A percentile compares a stretch with the other conserved stretches of the same genome.
phyloP scores from a whole-genome alignment of 1,140 invertebrate species.

The Drosophila kikkawai region DNA sequence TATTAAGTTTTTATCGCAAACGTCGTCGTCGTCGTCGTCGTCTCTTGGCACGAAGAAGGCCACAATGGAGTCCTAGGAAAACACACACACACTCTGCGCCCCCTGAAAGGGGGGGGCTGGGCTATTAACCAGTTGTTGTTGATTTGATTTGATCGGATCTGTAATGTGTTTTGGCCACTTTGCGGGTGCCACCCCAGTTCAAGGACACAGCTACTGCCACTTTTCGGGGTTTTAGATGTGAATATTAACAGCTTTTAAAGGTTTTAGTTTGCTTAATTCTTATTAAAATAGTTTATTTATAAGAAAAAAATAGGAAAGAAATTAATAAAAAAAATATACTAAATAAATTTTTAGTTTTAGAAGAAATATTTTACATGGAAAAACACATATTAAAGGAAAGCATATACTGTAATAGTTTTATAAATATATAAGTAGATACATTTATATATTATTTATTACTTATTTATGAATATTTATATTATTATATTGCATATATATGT shows the following conservation, averaged over 20 bases:
- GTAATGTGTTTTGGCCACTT: constrained; percentile 51
- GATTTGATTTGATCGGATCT: constrained; percentile 52
- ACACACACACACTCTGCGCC: neutral
- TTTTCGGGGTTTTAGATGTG: neutral
- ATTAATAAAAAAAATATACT: too few relatives aligned
- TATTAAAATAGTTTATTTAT: neutral
- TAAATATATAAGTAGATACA: too few relatives aligned
- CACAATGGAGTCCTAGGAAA: constrained; percentile 5
- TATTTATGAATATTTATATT: too few relatives aligned
- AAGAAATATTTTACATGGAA: too few relatives aligned
- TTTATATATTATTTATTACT: too few relatives aligned
- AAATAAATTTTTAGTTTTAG: too few relatives aligned
- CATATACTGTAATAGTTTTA: too few relatives aligned
- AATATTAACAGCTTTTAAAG: neutral
- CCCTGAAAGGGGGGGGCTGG: neutral
- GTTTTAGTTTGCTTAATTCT: neutral
- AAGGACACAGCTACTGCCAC: neutral
- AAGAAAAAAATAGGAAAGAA: neutral
- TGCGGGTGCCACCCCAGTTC: constrained; percentile 14
- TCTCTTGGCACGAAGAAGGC: neutral
- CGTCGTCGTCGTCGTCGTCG: constrained; percentile 46
- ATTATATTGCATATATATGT: too few relatives aligned
- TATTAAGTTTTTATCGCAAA: constrained; percentile 81
- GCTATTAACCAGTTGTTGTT: constrained; percentile 49
- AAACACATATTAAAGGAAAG: too few relatives aligned